Base-by-base conservation (phyloP, 2,888 invertebrate genomes). In the Dendrolimus pini region DNA sequence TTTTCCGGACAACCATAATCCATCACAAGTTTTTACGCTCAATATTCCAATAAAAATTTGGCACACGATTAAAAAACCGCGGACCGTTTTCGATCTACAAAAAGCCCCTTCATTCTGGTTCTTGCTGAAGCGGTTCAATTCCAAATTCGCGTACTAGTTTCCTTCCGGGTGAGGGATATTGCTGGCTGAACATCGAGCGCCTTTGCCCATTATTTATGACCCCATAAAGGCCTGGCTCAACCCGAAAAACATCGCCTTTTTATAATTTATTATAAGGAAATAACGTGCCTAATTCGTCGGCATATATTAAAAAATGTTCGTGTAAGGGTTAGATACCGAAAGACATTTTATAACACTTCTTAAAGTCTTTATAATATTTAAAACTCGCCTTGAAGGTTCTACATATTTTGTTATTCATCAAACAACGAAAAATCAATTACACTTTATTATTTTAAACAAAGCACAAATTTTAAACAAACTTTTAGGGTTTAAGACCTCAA, bases 221-320 rank as follows among this genome's bases (percentile, higher is more conserved):
- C 61, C 65, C 59, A 67, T 69, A 67, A 69, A 65, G 65, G 65
- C 62, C 67, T 66, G 62, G 61, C 62, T 67, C 64, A 63, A 61
- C 68, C 64, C 58, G 59, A 65, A 70, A 63, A 62, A 71, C 72
- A 74, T 71, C 72, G 69, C 66, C 6, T 30, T 72, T 74, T 75
- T 74, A 74, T 80, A 84, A 81, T 82, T 80, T 82, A 82, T 72
- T 74, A 69, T 68, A 69, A 74, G 77, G 75, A 80, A 85, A 86
- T 86, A 85, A 82, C 79, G 78, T 74, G 74, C 75, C 77, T 83
- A 83, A 85, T 85, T 85, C 82, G 77, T 79, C 65, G 63, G 71
- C 74, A 74, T 87, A 85, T 85, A 82, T 87, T 85, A 82, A 81
- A 79, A 80, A 47, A 47, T 47, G 47, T 47, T 47, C 47, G 47